Conservation (phyloP, 1,140 invertebrate species). For the Pogonomyrmex barbatus region DNA sequence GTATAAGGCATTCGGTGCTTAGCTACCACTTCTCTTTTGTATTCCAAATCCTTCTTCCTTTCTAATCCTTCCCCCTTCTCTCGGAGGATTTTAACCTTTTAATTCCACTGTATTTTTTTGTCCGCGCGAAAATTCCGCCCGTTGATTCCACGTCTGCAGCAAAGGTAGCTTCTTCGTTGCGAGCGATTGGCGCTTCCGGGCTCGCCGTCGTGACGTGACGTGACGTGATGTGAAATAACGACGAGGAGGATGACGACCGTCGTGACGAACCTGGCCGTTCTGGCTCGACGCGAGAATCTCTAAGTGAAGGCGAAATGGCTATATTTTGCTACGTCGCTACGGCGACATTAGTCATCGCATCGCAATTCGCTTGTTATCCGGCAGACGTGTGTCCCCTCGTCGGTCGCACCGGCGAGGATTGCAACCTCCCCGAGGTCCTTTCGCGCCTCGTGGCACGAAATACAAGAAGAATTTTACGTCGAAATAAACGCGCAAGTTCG, state of each 20-base stretch:
- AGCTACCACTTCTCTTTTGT: conserved; percentile 64
- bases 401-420: neutral
- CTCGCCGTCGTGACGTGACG: conserved; percentile 7
- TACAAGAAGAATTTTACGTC: neutral
- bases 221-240: conserved; percentile 27
- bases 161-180: neutral
- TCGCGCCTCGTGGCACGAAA: neutral
- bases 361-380: conserved; percentile 21
- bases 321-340: conserved; percentile 4
- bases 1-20: conserved; percentile 76
- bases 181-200: conserved; percentile 12
- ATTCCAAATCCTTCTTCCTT: conserved; percentile 38
- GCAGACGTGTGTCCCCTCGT: neutral
- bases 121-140: neutral
- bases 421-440: neutral
- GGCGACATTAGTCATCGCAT: conserved; percentile 36
- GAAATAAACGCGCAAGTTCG: neutral
- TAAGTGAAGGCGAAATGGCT: conserved; percentile 11
- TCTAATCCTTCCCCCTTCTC: neutral
- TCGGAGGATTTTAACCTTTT: neutral
- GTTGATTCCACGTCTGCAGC: conserved; percentile 1
- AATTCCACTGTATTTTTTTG: neutral
- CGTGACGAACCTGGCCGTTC: neutral
- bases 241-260: conserved; percentile 16
- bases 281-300: too few relatives aligned